These are phyloP conservation scores for Chanos chanos DNA, from an alignment of 2,797 vertebrate genomes.

Conservation along the genomic window DNA sequence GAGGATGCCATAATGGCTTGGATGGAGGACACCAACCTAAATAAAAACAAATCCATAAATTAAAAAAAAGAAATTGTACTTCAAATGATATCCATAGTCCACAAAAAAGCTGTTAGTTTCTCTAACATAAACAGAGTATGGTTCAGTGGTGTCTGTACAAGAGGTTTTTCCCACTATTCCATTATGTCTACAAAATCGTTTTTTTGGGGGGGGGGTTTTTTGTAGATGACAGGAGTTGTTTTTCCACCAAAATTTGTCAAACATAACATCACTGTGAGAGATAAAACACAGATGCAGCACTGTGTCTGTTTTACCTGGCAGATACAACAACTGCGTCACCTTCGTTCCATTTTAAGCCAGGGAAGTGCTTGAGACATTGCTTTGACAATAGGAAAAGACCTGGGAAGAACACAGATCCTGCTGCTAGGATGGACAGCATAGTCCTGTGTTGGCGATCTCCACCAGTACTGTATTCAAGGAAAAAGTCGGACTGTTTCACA, in stretches of 20 bases:
- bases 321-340: conserved; percentile 85
- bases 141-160: no score
- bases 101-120: no score
- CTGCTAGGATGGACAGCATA: conserved; percentile 84
- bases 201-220: no score
- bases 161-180: no score
- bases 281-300: no score
- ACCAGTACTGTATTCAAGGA: conserved; percentile 19
- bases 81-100: no score
- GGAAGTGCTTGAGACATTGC: conserved; percentile 79
- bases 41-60: not conserved
- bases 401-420: conserved; percentile 86
- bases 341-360: conserved; percentile 82
- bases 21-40: conserved; percentile 84
- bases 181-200: no score
- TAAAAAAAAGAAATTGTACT: not conserved
- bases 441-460: conserved; percentile 48
- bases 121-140: no score
- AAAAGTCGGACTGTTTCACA: not conserved
- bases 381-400: conserved; percentile 87
- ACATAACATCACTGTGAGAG: no score
- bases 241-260: no score
- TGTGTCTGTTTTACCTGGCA: conserved; percentile 72
- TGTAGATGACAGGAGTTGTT: no score
- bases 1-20: conserved; percentile 90